Base-by-base conservation (phyloP, 2,797 vertebrate species). In the Gorsachius magnificus region DNA sequence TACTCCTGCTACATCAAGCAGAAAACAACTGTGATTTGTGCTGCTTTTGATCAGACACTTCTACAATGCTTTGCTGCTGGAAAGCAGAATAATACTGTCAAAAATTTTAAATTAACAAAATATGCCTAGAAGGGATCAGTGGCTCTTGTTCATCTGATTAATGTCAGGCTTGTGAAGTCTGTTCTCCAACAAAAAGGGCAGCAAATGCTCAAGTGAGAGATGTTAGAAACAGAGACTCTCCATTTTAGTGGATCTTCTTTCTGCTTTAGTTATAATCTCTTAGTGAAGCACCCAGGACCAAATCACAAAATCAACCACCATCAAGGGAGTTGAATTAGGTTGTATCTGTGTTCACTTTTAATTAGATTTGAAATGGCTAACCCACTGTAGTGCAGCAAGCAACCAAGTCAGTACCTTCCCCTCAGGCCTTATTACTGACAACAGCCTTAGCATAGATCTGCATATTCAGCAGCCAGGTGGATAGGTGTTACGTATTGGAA, bases 81-180 rank as follows among this genome's bases (percentile, higher is more conserved):
- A 96, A 97, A 97, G 83, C 91, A 97, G 93, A 96, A 94, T 95
- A 95, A 83, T 69, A 60, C 61, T 93, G 94, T 95, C 95, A 94
- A 70, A 46, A 61, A 95, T 94, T 96, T 95, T 93, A 95, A 97
- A 97, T 97, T 58, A 97, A 95, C 95, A 97, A 95, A 96, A 86
- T 95, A 96, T 96, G 87, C 93, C 95, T 83, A 5, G 94, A 94
- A 95, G 95, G 92, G 85, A 92, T 95, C 84, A 45, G 5, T 90
- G 88, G 64, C 94, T 97, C 93, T 97, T 95, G 91, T 88, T 78
- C 74, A 2, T 65, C 91, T 97, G 96, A 97, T 96, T 95, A 96
- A 95, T 95, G 91, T 95, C 93, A 97, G 81, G n/a, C 85, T 95
- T 87, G 71, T 97, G 95, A 94, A 77, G 5, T 70, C 36, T 81